A percentile compares a stretch with the other conserved stretches of the same genome.
Conservation (phyloP, 2,113 vertebrate species). For the Thunnus thynnus region DNA sequence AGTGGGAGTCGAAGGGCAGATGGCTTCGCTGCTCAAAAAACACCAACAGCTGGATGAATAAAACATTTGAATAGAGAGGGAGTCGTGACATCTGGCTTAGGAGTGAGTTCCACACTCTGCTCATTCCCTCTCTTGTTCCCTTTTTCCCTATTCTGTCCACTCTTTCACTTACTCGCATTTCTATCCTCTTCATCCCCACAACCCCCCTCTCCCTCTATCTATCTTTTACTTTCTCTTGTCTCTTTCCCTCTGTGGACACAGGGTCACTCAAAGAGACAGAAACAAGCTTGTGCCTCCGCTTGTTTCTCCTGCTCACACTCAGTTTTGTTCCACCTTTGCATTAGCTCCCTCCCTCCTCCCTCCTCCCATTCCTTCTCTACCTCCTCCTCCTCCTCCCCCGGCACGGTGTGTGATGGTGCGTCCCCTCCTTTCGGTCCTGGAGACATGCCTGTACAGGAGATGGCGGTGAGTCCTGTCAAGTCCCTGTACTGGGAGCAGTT, state of each 20-base stretch:
- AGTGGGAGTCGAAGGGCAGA: conserved; percentile 54
- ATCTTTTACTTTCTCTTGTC: not conserved
- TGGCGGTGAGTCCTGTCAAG: conserved; percentile 87
- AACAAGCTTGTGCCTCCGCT: conserved; percentile 38
- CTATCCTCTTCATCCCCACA: not conserved
- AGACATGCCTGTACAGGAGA: conserved; percentile 87
- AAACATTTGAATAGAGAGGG: conserved; percentile 70
- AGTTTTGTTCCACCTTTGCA: conserved; percentile 10
- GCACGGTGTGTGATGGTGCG: conserved; percentile 69
- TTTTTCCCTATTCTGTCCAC: conserved; percentile 21
- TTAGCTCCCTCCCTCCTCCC: not conserved
- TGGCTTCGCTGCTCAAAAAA: conserved; percentile 52
- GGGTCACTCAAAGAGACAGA: conserved; percentile 39
- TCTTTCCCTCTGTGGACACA: conserved; percentile 10
- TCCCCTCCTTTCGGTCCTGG: conserved; percentile 62
- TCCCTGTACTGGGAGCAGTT: conserved; percentile 92
- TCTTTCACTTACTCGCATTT: not conserved
- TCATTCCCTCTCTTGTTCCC: conserved; percentile 15
- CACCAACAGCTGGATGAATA: conserved; percentile 74
- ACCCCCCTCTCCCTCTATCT: not conserved
- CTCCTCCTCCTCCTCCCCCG: conserved; percentile 45
- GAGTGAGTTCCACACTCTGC: conserved; percentile 45
- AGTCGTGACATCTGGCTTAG: conserved; percentile 65
- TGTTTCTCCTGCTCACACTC: conserved; percentile 36
- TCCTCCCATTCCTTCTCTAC: not conserved